Percentiles rank a stretch among this genome's conserved stretches.
These are phyloP conservation scores for Troides oblongomaculatus DNA, from an alignment of 2,888 invertebrate species.

Conservation along the genomic window DNA sequence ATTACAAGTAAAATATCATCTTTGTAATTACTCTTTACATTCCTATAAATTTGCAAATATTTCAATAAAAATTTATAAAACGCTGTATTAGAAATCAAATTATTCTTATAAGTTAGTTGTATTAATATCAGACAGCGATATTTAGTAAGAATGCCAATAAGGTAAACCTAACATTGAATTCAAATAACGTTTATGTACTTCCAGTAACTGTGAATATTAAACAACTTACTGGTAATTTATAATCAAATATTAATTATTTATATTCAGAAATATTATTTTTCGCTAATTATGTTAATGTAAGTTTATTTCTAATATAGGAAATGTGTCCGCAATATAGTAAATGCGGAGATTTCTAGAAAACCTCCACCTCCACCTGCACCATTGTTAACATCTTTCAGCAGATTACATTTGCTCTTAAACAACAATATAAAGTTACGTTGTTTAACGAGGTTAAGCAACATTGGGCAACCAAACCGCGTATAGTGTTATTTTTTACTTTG, in stretches of 20 bases:
- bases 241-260: not conserved
- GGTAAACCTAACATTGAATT: not conserved
- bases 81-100: no score
- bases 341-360: no score
- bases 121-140: not conserved
- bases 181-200: not conserved
- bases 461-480: constrained; percentile 4
- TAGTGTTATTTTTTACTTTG: no score
- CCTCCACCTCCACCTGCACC: not conserved
- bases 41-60: no score
- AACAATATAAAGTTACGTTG: constrained; percentile 12
- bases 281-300: not conserved
- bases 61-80: no score
- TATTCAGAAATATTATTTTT: not conserved
- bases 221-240: not conserved
- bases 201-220: constrained; percentile 11
- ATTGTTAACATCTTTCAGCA: constrained; percentile 13
- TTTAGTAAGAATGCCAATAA: not conserved
- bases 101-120: not conserved
- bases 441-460: constrained; percentile 7
- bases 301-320: not conserved
- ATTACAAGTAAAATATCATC: no score
- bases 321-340: no score
- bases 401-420: constrained; percentile 17
- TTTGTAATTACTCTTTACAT: no score